Conservation (phyloP, 2,113 vertebrate species). For the Thunnus maccoyii region DNA sequence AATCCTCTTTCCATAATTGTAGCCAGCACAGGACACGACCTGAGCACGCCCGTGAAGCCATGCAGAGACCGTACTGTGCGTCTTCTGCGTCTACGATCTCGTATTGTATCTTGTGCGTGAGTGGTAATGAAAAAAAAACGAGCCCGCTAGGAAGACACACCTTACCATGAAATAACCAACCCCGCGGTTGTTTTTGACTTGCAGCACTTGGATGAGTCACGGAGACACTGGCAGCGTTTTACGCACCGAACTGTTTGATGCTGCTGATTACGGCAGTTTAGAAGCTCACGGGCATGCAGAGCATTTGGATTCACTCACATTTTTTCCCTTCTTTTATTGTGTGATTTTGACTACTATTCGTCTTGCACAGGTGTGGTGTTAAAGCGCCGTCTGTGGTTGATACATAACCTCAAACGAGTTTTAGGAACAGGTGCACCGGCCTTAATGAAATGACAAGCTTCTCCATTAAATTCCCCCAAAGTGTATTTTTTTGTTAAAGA, state of each 20-base stretch:
- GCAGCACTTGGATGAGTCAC: conserved; percentile 64
- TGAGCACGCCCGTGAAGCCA: neutral
- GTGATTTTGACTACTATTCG: neutral
- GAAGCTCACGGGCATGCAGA: neutral
- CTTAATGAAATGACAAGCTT: neutral
- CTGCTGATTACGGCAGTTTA: neutral
- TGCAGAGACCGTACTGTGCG: neutral
- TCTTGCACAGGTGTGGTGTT: conserved; percentile 1
- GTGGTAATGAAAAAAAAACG: conserved; percentile 9
- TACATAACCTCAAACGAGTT: neutral
- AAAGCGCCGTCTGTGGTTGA: neutral
- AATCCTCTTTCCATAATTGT: conserved; percentile 1
- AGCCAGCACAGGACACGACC: conserved; percentile 10
- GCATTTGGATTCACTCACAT: neutral
- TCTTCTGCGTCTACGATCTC: conserved; percentile 2
- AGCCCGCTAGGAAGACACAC: conserved; percentile 62
- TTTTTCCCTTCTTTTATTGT: neutral
- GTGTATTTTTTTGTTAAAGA: neutral
- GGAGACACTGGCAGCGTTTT: conserved; percentile 51
- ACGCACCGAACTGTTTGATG: conserved; percentile 38
- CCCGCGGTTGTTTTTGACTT: conserved; percentile 48
- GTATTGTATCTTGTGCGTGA: conserved; percentile 14
- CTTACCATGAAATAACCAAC: conserved; percentile 51
- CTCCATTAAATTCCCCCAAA: neutral
- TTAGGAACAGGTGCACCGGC: neutral